Percentiles rank a stretch among this genome's conserved stretches.
phyloP scores from a whole-genome alignment of 53 echinoderm and acorn worm genomes.

The Hippasteria phrygiana region DNA sequence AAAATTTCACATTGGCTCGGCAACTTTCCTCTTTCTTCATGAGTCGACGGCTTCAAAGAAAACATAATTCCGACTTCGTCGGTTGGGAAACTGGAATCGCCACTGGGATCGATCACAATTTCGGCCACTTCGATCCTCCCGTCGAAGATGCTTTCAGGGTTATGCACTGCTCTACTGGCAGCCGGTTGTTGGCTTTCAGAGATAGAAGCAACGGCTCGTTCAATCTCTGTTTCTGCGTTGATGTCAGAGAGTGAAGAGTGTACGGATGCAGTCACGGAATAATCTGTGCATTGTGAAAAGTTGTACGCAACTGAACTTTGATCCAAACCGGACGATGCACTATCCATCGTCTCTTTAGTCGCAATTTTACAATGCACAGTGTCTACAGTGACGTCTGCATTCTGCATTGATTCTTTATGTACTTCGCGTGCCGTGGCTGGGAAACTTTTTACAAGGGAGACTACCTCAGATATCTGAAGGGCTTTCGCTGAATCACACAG shows the following conservation, averaged over 20 bases:
- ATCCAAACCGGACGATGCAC: background rate
- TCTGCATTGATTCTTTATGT: background rate
- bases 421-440: background rate
- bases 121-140: conserved; percentile 1
- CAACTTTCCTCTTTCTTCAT: background rate
- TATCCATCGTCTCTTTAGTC: background rate
- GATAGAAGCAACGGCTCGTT: conserved; percentile 2
- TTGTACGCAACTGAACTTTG: background rate
- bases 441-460: background rate
- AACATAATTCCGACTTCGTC: background rate
- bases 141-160: background rate
- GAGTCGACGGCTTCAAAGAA: background rate
- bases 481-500: background rate
- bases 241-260: conserved; percentile 7
- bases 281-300: background rate
- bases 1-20: background rate
- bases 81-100: background rate
- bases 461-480: background rate
- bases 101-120: conserved; percentile 11
- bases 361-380: background rate
- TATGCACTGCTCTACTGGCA: no score
- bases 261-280: background rate
- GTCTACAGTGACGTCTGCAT: background rate
- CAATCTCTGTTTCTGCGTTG: conserved; percentile 32
- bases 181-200: background rate